Evolutionary conservation across 2,113 vertebrate species (phyloP), one percentile per base, ranked within the genome.

Genomic region (Romanogobio albipinnatus): DNA sequence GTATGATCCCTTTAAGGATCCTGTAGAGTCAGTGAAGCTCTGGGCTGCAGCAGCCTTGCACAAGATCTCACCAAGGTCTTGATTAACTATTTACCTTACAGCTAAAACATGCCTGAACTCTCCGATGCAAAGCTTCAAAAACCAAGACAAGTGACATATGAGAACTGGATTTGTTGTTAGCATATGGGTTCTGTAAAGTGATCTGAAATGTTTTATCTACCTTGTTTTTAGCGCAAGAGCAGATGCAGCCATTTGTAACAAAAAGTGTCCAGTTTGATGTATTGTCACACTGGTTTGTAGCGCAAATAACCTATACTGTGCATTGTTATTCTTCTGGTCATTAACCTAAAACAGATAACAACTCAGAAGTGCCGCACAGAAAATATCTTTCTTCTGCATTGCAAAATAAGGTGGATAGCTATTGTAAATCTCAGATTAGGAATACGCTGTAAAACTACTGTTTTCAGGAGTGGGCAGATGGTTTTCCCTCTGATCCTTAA

Each of bases 21-120:
- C 56, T 61, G 26, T 58, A 75, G 24, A 75, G 17, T 36, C 5
- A 10, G 6, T 39, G 19, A 77, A 6, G 13, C 56, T 43, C 19
- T 59, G 33, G 36, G 13, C 56, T 61, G 22, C 56, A 78, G 76
- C 76, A 45, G n/a, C 22, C 33, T 59, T 61, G 76, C 9, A 61
- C 6, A 78, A 45, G 22, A 15, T 26, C 58, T n/a, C 51, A 83
- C 36, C 24, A 36, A 39, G 29, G 19, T 56, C 22, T 17, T 66
- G 26, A 64, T 47, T 24, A 84, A 75, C 45, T 56, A 79, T 33
- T 22, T 80, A 53, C 45, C 58, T 53, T n/a, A 84, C 19, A 24
- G 68, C 47, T 51, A 68, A 76, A 70, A 56, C 77, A 51, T 76
- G 45, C 59, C 15, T 56, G 49, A 49, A 84, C 83, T 22, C 4